These are phyloP conservation scores for Venusia cambrica DNA, from an alignment of 2,888 invertebrate genomes.

Conservation along the genomic window DNA sequence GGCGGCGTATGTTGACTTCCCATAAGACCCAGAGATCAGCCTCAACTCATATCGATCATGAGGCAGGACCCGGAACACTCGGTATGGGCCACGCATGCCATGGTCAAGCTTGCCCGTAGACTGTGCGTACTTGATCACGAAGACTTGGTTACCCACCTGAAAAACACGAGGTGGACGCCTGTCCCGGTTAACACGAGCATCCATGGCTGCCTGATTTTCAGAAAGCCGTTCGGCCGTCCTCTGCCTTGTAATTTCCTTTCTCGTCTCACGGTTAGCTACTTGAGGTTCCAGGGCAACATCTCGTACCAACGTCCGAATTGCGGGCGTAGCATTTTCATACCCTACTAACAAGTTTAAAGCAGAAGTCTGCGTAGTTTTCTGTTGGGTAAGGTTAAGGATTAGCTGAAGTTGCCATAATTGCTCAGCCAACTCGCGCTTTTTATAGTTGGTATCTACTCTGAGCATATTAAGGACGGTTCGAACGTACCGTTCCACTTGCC, in stretches of 20 bases:
- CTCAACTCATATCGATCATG: conserved; percentile 19
- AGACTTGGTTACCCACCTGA: conserved; percentile 19
- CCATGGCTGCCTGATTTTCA: background rate
- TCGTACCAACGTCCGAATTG: no score
- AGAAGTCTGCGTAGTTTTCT: conserved; percentile 14
- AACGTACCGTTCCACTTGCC: conserved; percentile 26
- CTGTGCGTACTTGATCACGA: conserved; percentile 26
- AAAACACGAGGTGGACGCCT: no score
- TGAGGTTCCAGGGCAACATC: background rate
- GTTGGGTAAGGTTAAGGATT: background rate
- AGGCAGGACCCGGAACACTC: conserved; percentile 8
- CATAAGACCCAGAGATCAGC: conserved; percentile 8
- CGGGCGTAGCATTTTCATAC: no score
- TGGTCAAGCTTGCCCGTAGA: conserved; percentile 26
- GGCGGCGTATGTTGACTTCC: background rate
- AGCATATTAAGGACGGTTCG: conserved; percentile 28
- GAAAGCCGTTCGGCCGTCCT: conserved; percentile 6
- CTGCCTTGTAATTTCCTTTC: background rate
- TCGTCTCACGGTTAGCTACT: background rate
- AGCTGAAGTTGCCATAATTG: no score
- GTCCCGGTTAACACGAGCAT: conserved; percentile 1
- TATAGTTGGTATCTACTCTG: no score
- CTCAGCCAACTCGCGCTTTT: no score
- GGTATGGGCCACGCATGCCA: conserved; percentile 27
- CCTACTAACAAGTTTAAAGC: background rate